Percentiles rank a stretch among this genome's conserved stretches.
Conservation (phyloP, 35 echinoderm and acorn worm genomes). For the Holothuria glaberrima region DNA sequence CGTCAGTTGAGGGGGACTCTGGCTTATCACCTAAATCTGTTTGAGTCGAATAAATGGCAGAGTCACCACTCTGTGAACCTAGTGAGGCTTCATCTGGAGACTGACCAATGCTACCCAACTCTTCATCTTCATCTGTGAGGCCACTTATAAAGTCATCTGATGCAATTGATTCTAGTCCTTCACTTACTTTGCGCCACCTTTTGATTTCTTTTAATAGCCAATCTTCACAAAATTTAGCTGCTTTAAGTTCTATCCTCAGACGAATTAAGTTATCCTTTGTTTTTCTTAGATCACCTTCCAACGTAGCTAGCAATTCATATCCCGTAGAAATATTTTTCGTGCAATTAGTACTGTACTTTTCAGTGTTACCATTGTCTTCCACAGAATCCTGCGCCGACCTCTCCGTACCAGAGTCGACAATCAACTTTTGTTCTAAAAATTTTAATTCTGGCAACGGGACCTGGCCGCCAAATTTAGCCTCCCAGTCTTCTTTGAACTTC, state of each 20-base stretch:
- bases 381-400: neutral
- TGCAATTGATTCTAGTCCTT: constrained; percentile 66
- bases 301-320: neutral
- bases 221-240: constrained; percentile 75
- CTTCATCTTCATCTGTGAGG: constrained; percentile 36
- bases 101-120: neutral
- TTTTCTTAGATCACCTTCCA: constrained; percentile 75
- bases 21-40: constrained; percentile 40
- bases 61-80: constrained; percentile 50
- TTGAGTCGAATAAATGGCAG: neutral
- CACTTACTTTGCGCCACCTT: constrained; percentile 60
- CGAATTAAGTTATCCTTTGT: constrained; percentile 53
- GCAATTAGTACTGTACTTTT: neutral
- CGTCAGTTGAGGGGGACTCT: constrained; percentile 26
- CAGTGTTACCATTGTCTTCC: neutral
- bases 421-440: constrained; percentile 22
- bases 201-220: constrained; percentile 78
- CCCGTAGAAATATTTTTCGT: constrained; percentile 28
- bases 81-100: neutral
- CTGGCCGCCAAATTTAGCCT: constrained; percentile 5
- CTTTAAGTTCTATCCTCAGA: constrained; percentile 70
- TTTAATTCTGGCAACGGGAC: constrained; percentile 29
- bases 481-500: constrained; percentile 55
- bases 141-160: constrained; percentile 29
- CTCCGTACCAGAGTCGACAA: neutral